phyloP scores from a whole-genome alignment of 37 sponge, comb jelly and placozoan species.

The Chondrilla cf. caribensis region DNA sequence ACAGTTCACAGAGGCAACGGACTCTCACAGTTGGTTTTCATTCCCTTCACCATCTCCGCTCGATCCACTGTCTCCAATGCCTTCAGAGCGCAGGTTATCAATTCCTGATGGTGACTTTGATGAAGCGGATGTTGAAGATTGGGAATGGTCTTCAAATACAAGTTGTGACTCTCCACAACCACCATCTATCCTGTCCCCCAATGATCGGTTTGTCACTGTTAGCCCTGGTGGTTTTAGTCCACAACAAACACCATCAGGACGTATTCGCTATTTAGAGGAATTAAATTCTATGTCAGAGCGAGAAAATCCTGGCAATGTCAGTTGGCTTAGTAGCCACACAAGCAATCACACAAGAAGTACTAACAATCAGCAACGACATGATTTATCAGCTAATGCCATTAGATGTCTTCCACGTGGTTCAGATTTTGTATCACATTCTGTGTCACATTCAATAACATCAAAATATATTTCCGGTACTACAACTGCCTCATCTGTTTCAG shows the following conservation, averaged over 20 bases:
- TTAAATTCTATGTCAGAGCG: neutral
- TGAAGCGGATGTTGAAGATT: constrained; percentile 14
- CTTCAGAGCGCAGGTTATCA: neutral
- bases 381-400: too few species aligned
- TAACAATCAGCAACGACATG: too few species aligned
- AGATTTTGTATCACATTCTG: too few species aligned
- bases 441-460: too few species aligned
- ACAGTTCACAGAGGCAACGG: too few species aligned
- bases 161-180: neutral
- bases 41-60: constrained; percentile 14
- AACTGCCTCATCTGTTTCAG: too few species aligned
- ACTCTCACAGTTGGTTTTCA: neutral
- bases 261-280: neutral
- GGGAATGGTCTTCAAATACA: neutral
- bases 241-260: neutral
- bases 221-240: neutral
- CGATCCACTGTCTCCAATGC: neutral
- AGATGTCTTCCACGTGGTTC: too few species aligned
- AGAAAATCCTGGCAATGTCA: neutral
- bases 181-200: neutral
- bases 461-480: too few species aligned
- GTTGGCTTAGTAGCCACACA: neutral
- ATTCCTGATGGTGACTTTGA: neutral
- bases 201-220: neutral
- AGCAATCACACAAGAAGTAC: neutral